These are phyloP conservation scores for Phragmatobia fuliginosa DNA, from an alignment of 2,888 invertebrate species.

Conservation along the genomic window DNA sequence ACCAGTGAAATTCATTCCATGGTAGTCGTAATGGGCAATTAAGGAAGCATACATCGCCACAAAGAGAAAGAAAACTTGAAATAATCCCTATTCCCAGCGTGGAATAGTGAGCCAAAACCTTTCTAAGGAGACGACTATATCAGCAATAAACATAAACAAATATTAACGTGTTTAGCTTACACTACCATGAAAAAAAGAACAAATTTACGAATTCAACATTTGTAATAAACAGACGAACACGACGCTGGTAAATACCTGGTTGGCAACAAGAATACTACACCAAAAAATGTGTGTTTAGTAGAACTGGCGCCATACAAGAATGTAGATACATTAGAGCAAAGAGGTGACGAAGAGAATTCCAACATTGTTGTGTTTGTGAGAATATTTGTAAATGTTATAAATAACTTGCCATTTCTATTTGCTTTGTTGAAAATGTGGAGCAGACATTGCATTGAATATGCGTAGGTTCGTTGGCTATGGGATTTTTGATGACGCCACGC, in stretches of 20 bases:
- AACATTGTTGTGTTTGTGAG: conserved; percentile 23
- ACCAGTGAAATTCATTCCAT: too few relatives aligned
- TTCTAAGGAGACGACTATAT: too few relatives aligned
- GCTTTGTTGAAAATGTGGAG: conserved; percentile 25
- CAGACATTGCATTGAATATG: background rate
- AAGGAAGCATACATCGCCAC: too few relatives aligned
- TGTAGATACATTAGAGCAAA: background rate
- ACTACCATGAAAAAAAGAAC: background rate
- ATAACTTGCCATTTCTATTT: conserved; percentile 31
- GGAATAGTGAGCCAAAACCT: too few relatives aligned
- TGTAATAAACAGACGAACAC: background rate
- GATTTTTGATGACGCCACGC: too few relatives aligned
- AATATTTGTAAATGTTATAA: conserved; percentile 30
- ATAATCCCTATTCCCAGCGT: too few relatives aligned
- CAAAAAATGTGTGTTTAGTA: conserved; percentile 8
- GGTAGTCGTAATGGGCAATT: too few relatives aligned
- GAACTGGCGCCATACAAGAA: conserved; percentile 2
- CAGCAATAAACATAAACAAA: too few relatives aligned
- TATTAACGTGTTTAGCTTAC: background rate
- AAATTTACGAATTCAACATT: background rate
- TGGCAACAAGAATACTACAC: conserved; percentile 1
- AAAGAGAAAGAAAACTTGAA: too few relatives aligned
- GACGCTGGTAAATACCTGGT: background rate
- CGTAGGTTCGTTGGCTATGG: too few relatives aligned
- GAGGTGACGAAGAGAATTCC: conserved; percentile 33